Conservation (phyloP, 2,113 vertebrate species). For the Ameiurus melas region DNA sequence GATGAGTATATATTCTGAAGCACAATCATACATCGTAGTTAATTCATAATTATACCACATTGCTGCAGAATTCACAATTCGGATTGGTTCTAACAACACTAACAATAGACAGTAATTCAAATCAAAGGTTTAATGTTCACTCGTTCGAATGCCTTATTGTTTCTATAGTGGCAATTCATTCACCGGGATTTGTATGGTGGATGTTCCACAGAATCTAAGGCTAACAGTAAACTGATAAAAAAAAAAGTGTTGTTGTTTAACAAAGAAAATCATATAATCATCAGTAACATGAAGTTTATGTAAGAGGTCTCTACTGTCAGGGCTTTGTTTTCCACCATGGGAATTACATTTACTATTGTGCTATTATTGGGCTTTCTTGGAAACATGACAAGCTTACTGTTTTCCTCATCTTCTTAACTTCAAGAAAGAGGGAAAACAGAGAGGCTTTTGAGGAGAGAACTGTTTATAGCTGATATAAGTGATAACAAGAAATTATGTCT, state of each 20-base stretch:
- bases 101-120: neutral
- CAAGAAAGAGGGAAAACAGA: neutral
- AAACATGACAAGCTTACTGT: neutral
- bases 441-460: neutral
- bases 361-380: neutral
- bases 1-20: slow-evolving; percentile 17
- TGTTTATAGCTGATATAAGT: neutral
- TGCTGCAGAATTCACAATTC: neutral
- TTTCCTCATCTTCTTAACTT: neutral
- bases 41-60: slow-evolving; percentile 11
- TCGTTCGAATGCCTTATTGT: neutral
- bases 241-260: neutral
- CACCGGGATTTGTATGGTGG: neutral
- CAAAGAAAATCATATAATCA: neutral
- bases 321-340: neutral
- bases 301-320: neutral
- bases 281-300: neutral
- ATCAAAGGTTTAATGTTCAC: neutral
- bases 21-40: slow-evolving; percentile 23
- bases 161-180: neutral
- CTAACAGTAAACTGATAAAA: neutral
- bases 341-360: too few species aligned
- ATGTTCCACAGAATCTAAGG: neutral
- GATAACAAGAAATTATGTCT: neutral
- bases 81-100: neutral